Conservation (phyloP, 2,797 vertebrate genomes). For the Poeciliopsis paucimaculata region DNA sequence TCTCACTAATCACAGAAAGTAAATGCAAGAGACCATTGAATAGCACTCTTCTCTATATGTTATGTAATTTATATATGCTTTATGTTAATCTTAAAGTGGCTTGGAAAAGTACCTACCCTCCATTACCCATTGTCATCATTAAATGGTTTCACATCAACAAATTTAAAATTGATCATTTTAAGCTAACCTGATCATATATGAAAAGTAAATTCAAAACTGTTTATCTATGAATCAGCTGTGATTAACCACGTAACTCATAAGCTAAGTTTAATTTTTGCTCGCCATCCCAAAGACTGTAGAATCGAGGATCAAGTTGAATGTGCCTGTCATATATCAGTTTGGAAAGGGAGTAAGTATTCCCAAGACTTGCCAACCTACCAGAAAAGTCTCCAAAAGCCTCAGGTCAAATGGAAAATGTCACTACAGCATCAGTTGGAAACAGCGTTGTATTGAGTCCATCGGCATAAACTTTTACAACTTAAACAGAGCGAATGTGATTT, state of each 20-base stretch:
- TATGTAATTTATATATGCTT: background rate
- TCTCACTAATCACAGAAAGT: constrained; percentile 61
- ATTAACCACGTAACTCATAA: background rate
- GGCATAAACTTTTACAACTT: constrained; percentile 20
- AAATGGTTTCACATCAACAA: background rate
- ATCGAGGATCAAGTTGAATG: background rate
- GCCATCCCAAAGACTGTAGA: background rate
- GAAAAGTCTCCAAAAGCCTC: too few species aligned
- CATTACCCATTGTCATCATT: background rate
- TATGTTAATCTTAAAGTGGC: background rate
- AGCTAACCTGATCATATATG: background rate
- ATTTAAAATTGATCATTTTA: background rate
- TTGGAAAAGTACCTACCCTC: background rate
- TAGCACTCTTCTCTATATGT: constrained; percentile 1
- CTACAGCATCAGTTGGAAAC: constrained; percentile 16
- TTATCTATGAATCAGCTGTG: background rate
- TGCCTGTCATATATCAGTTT: too few species aligned
- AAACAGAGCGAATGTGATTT: constrained; percentile 24
- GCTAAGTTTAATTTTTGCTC: background rate
- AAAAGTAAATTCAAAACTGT: background rate
- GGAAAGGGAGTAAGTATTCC: too few species aligned
- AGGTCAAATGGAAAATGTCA: constrained; percentile 23
- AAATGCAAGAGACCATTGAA: constrained; percentile 33
- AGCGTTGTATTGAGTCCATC: constrained; percentile 1
- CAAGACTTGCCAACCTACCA: too few species aligned